Percentiles rank a stretch among this genome's conserved stretches.
Conservation (phyloP, 2,113 vertebrate species). For the Oenanthe oenanthe region DNA sequence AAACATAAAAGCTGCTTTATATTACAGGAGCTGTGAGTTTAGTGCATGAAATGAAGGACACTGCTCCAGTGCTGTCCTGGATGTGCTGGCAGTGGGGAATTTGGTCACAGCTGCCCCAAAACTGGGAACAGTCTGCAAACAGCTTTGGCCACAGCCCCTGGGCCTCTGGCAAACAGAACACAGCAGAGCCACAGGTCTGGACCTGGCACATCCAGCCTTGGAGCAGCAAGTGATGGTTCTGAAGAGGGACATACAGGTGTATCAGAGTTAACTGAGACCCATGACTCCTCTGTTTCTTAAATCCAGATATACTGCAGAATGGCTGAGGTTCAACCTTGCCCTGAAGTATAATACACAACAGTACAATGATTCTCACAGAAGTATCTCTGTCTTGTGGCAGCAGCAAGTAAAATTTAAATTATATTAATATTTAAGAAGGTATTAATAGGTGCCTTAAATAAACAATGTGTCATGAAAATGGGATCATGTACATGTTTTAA, state of each 20-base stretch:
- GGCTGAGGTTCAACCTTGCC: background rate
- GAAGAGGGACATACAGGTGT: background rate
- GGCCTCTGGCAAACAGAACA: fast-evolving
- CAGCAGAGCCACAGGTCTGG: background rate
- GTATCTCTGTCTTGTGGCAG: background rate
- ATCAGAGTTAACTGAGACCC: background rate
- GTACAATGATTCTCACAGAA: background rate
- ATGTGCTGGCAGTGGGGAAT: background rate
- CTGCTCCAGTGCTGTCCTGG: fast-evolving
- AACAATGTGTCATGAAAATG: background rate
- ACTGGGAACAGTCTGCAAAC: background rate
- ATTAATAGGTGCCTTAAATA: background rate
- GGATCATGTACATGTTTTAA: background rate
- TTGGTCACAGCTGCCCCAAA: background rate
- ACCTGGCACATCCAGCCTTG: background rate
- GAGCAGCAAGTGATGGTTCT: background rate
- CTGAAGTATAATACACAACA: background rate
- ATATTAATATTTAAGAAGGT: background rate
- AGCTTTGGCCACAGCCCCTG: background rate
- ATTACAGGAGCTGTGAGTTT: background rate
- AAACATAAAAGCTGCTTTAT: background rate
- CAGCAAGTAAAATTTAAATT: background rate
- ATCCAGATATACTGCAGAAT: background rate
- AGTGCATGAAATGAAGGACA: background rate
- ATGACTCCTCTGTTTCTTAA: background rate